phyloP scores from a whole-genome alignment of 2,888 invertebrate species.

The Geophilus truncorum region DNA sequence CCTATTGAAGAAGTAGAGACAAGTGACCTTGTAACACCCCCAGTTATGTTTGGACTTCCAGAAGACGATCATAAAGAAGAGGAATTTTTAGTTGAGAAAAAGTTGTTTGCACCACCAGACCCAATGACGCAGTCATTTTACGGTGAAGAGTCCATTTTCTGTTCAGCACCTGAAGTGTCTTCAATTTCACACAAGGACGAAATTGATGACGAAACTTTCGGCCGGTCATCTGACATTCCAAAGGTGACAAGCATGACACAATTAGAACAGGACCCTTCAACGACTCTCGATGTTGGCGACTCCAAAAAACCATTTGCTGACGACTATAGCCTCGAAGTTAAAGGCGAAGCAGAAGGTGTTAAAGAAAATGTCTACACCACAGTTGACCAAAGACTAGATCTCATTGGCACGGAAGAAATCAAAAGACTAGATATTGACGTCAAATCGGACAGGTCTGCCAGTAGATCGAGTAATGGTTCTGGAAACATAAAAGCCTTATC shows the following conservation, averaged over 20 bases:
- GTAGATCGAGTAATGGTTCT: neutral
- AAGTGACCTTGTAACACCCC: neutral
- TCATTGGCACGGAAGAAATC: neutral
- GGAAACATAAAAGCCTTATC: neutral
- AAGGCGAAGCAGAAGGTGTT: neutral
- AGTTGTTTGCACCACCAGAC: slow-evolving; percentile 31
- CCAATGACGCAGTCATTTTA: slow-evolving; percentile 38
- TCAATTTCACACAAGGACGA: neutral
- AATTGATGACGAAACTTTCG: neutral
- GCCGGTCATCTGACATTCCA: slow-evolving; percentile 9
- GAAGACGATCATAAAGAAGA: slow-evolving; percentile 28
- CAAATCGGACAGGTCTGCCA: neutral
- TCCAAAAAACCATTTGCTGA: slow-evolving; percentile 28
- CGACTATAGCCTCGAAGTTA: neutral
- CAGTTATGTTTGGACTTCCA: slow-evolving; percentile 6
- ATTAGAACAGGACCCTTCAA: neutral
- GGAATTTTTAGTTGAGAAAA: neutral
- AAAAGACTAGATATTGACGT: slow-evolving; percentile 3
- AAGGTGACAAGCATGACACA: slow-evolving; percentile 31
- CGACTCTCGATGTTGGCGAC: neutral
- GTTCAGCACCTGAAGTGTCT: neutral
- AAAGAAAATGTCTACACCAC: slow-evolving; percentile 31
- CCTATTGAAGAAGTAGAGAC: neutral
- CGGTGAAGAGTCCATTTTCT: slow-evolving; percentile 32
- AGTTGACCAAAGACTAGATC: slow-evolving; percentile 31